These are phyloP conservation scores for Mesoligia furuncula DNA, from an alignment of 2,888 invertebrate species.

Conservation along the genomic window DNA sequence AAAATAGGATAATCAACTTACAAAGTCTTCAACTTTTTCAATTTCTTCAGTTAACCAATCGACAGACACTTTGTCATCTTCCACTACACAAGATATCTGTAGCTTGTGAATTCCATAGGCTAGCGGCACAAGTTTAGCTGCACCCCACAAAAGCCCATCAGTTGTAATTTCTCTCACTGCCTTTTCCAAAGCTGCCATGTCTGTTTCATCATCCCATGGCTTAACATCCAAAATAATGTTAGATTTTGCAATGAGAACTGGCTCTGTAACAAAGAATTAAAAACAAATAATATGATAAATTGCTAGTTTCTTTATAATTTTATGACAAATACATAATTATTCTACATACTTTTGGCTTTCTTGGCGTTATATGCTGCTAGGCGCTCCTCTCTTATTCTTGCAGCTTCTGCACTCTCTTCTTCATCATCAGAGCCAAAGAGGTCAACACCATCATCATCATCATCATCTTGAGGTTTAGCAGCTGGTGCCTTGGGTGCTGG, in stretches of 20 bases:
- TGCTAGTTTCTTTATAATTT: not conserved
- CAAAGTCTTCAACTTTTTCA: slow-evolving; percentile 95
- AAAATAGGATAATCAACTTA: slow-evolving; percentile 80
- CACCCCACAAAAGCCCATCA: slow-evolving; percentile 98
- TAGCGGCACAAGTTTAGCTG: slow-evolving; percentile 96
- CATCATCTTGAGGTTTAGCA: slow-evolving; percentile 78
- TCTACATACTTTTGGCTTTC: slow-evolving; percentile 94
- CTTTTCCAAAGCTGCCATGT: slow-evolving; percentile 96
- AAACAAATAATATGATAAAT: not conserved
- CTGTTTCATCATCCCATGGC: slow-evolving; percentile 98
- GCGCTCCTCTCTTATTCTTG: slow-evolving; percentile 94
- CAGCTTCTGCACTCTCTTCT: slow-evolving; percentile 94
- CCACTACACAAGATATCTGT: slow-evolving; percentile 97
- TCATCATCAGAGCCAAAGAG: slow-evolving; percentile 95
- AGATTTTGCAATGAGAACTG: slow-evolving; percentile 97
- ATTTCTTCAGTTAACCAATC: slow-evolving; percentile 97
- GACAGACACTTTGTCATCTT: slow-evolving; percentile 98
- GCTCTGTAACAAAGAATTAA: slow-evolving; percentile 90
- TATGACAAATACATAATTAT: not conserved
- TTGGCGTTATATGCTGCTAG: slow-evolving; percentile 97
- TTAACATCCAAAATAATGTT: slow-evolving; percentile 98
- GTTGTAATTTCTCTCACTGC: slow-evolving; percentile 93
- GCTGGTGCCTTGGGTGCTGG: slow-evolving; percentile 48
- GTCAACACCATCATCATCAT: slow-evolving; percentile 95
- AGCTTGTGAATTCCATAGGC: slow-evolving; percentile 98